Evolutionary conservation across 2,797 vertebrate genomes (phyloP).

Genomic region (Micrastur ruficollis): DNA sequence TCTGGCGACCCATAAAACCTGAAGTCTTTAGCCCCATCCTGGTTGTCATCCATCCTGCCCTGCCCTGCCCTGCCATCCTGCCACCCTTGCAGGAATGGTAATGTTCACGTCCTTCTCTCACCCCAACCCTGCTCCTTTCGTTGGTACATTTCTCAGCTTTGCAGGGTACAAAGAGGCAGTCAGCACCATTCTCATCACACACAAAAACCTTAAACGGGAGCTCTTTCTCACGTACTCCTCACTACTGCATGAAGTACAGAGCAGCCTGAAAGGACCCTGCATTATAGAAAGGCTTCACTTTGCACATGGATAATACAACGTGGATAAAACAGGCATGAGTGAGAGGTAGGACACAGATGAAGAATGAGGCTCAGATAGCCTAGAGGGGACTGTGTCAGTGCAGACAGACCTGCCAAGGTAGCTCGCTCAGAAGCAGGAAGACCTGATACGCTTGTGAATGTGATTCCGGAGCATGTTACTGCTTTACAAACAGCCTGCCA

Average conservation of each 20-base stretch:
- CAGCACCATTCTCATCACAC: neutral
- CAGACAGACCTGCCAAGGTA: neutral
- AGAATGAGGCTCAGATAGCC: neutral
- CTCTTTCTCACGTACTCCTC: neutral
- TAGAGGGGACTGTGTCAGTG: neutral
- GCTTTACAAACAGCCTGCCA: neutral
- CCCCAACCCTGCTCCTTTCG: neutral
- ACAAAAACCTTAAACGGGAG: neutral
- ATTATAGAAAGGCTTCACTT: neutral
- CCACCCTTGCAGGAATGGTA: neutral
- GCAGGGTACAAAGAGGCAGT: neutral
- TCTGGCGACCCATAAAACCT: neutral
- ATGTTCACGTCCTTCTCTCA: neutral
- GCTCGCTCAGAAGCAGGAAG: neutral
- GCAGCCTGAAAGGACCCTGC: neutral
- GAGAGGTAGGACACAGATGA: neutral
- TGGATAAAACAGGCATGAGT: neutral
- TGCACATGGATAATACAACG: rapidly evolving
- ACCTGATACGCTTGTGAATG: neutral
- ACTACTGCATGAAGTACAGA: neutral
- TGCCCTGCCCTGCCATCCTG: neutral
- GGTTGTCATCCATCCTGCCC: neutral
- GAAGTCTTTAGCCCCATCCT: neutral
- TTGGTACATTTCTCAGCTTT: neutral
- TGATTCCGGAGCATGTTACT: neutral